phyloP scores from a whole-genome alignment of 2,888 invertebrate genomes.

The Galerucella calmariensis region DNA sequence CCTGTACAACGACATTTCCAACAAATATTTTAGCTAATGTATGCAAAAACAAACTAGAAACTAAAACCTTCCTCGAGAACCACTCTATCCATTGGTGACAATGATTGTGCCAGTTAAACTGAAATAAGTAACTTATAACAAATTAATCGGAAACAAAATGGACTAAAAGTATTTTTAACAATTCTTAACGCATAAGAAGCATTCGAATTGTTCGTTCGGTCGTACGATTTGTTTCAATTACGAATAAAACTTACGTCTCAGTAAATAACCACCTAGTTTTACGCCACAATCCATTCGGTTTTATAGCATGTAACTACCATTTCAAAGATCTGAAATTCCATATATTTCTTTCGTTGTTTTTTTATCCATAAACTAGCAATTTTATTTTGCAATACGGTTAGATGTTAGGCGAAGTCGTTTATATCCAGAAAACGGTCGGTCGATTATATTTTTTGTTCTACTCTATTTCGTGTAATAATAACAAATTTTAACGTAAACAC shows the following conservation, averaged over 20 bases:
- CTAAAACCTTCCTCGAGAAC: too few species aligned
- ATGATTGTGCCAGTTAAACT: too few species aligned
- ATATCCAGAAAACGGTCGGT: constrained; percentile 14
- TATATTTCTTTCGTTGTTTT: not conserved
- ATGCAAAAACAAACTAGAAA: too few species aligned
- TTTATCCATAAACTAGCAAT: not conserved
- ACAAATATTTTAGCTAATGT: too few species aligned
- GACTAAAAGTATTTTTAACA: too few species aligned
- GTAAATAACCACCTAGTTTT: not conserved
- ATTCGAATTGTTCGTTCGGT: too few species aligned
- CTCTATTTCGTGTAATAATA: constrained; percentile 17
- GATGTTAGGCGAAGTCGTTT: not conserved
- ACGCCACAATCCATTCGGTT: not conserved
- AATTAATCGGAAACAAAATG: too few species aligned
- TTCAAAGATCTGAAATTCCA: not conserved
- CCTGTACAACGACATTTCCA: too few species aligned
- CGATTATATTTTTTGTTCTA: constrained; percentile 21
- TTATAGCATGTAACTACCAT: not conserved
- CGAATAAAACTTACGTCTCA: not conserved
- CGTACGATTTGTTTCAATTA: not conserved
- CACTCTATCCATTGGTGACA: too few species aligned
- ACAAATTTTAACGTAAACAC: constrained; percentile 39
- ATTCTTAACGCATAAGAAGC: too few species aligned
- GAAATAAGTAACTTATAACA: too few species aligned
- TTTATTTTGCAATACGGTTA: not conserved